phyloP scores from a whole-genome alignment of 2,113 vertebrate species.

The Chlamydotis undulata region DNA sequence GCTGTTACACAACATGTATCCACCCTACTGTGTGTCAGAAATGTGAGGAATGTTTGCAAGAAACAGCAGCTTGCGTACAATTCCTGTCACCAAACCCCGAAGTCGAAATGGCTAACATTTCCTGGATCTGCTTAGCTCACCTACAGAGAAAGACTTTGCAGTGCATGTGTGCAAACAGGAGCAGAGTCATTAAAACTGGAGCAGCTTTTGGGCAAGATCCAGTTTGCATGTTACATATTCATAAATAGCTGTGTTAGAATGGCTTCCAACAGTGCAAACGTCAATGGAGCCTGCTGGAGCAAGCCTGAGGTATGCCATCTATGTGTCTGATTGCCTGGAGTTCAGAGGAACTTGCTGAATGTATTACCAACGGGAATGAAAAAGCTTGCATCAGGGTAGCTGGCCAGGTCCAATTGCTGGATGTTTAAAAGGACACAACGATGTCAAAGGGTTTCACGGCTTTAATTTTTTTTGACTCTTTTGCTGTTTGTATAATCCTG shows the following conservation, averaged over 20 bases:
- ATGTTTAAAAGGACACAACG: neutral
- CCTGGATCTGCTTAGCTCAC: slow-evolving; percentile 44
- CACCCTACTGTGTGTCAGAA: slow-evolving; percentile 58
- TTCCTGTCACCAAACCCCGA: slow-evolving; percentile 34
- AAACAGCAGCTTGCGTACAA: slow-evolving; percentile 12
- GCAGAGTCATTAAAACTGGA: slow-evolving; percentile 55
- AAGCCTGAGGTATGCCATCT: slow-evolving; percentile 70
- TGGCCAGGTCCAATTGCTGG: slow-evolving; percentile 25
- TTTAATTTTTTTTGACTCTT: neutral
- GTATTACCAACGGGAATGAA: slow-evolving; percentile 56
- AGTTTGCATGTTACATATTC: slow-evolving; percentile 66
- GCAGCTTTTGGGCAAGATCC: slow-evolving; percentile 56
- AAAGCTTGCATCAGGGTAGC: slow-evolving; percentile 28
- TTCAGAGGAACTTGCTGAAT: slow-evolving; percentile 65
- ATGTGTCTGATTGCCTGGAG: slow-evolving; percentile 64
- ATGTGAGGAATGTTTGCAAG: slow-evolving; percentile 58
- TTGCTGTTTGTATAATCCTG: neutral
- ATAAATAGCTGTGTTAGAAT: slow-evolving; percentile 58
- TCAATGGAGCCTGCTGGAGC: slow-evolving; percentile 71
- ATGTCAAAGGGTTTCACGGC: neutral
- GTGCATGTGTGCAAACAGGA: slow-evolving; percentile 38
- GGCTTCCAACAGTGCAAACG: slow-evolving; percentile 62
- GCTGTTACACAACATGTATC: slow-evolving; percentile 44
- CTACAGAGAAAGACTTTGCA: neutral
- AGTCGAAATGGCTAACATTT: slow-evolving; percentile 39